phyloP scores from a whole-genome alignment of 1,140 invertebrate genomes.

The Stegodyphus dumicola region DNA sequence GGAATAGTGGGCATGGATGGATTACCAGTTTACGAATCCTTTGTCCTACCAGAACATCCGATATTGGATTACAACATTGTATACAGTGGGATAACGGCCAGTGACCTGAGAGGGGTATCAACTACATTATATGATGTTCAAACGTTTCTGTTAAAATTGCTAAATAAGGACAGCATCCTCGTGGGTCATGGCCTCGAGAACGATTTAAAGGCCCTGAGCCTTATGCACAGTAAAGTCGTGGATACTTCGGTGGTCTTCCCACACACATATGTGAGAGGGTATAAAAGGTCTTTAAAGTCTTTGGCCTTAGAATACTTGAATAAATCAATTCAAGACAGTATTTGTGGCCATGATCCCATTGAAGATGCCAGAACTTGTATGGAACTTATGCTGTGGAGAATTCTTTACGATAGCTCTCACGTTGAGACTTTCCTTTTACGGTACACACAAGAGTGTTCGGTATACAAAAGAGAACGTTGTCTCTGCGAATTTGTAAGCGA shows the following conservation, averaged over 20 bases:
- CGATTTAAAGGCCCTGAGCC: not conserved
- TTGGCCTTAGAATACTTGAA: not conserved
- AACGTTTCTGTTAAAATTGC: not conserved
- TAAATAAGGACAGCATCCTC: not conserved
- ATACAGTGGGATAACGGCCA: not conserved
- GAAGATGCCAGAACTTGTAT: slow-evolving; percentile 4
- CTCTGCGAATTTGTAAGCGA: too few relatives aligned
- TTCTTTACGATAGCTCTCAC: slow-evolving; percentile 69
- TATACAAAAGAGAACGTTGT: too few relatives aligned
- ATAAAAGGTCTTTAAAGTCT: not conserved
- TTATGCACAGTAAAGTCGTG: not conserved
- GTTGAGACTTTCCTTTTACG: too few relatives aligned
- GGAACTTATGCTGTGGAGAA: not conserved
- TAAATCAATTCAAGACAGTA: not conserved
- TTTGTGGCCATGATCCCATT: slow-evolving; percentile 62
- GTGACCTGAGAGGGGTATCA: not conserved
- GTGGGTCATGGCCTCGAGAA: not conserved
- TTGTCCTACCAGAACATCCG: not conserved
- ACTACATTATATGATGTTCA: not conserved
- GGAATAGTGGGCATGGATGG: not conserved
- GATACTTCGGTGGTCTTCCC: not conserved
- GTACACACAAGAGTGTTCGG: too few relatives aligned
- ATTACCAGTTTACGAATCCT: not conserved
- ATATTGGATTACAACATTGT: not conserved
- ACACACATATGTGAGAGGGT: not conserved